A percentile compares a stretch with the other conserved stretches of the same genome.
Conservation (phyloP, 2,113 vertebrate genomes). For the Collichthys lucidus region DNA sequence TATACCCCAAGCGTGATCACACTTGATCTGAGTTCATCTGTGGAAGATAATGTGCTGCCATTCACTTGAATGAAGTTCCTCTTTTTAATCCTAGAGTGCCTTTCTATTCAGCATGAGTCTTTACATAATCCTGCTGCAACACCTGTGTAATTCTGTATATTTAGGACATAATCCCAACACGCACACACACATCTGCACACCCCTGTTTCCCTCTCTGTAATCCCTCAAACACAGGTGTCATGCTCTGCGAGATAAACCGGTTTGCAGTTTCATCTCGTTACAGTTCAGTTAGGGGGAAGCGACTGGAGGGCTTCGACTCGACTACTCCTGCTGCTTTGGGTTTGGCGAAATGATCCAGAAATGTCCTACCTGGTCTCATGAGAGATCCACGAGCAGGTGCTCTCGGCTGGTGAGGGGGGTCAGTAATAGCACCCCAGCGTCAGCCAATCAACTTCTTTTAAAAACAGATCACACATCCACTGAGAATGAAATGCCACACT, state of each 20-base stretch:
- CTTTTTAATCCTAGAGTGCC: conserved; percentile 50
- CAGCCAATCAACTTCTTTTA: conserved; percentile 54
- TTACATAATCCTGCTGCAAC: conserved; percentile 63
- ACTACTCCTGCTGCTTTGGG: conserved; percentile 36
- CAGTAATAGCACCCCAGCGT: conserved; percentile 28
- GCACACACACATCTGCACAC: conserved; percentile 58
- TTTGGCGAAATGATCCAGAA: conserved; percentile 37
- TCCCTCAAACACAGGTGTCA: conserved; percentile 68
- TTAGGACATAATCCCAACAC: conserved; percentile 64
- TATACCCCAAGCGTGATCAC: conserved; percentile 22
- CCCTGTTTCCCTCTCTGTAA: conserved; percentile 47
- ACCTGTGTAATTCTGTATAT: conserved; percentile 65
- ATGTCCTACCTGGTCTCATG: conserved; percentile 68
- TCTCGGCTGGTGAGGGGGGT: not conserved
- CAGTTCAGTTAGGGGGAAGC: conserved; percentile 58
- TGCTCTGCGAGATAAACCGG: conserved; percentile 61
- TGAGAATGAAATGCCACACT: conserved; percentile 38
- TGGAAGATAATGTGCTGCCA: conserved; percentile 38
- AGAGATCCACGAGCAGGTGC: conserved; percentile 57
- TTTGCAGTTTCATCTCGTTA: conserved; percentile 64
- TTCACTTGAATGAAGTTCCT: conserved; percentile 36
- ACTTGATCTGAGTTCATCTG: conserved; percentile 50
- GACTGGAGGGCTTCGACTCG: conserved; percentile 30
- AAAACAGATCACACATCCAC: conserved; percentile 29
- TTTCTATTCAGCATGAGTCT: conserved; percentile 45